Conservation (phyloP, 2,797 vertebrate genomes). For the Leptoclinus maculatus region DNA sequence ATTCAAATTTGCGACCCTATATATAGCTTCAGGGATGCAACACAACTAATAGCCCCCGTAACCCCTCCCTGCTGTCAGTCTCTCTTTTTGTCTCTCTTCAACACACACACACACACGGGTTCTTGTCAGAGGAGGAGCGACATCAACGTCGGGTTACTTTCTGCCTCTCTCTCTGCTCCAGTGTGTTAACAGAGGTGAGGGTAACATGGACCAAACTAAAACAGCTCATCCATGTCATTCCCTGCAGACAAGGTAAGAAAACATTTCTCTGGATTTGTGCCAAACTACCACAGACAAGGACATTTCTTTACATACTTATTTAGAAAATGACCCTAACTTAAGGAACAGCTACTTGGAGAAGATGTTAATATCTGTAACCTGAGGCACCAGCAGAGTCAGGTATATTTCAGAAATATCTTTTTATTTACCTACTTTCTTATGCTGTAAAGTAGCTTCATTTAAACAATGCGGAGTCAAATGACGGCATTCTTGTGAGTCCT, state of each 20-base stretch:
- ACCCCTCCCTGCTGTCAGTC: constrained; percentile 65
- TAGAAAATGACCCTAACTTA: neutral
- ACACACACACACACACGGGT: constrained; percentile 24
- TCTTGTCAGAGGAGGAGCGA: constrained; percentile 75
- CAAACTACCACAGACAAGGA: constrained; percentile 47
- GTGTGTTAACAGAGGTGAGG: constrained; percentile 52
- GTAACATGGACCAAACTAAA: constrained; percentile 67
- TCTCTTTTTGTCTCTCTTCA: constrained; percentile 28
- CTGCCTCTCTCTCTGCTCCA: constrained; percentile 49
- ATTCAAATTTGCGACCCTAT: constrained; percentile 60
- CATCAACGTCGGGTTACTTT: constrained; percentile 55
- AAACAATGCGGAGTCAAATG: neutral
- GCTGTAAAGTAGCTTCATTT: neutral
- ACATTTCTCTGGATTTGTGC: constrained; percentile 32
- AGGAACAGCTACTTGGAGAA: neutral
- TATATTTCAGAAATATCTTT: neutral
- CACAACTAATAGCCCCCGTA: constrained; percentile 60
- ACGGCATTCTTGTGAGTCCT: neutral
- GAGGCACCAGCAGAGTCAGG: neutral
- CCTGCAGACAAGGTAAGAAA: constrained; percentile 56
- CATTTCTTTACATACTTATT: neutral
- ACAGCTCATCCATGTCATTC: constrained; percentile 40
- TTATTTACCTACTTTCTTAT: neutral
- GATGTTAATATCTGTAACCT: neutral
- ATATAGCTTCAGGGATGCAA: constrained; percentile 65